These are phyloP conservation scores for Zelleria hepariella DNA, from an alignment of 2,888 invertebrate species.

Conservation along the genomic window DNA sequence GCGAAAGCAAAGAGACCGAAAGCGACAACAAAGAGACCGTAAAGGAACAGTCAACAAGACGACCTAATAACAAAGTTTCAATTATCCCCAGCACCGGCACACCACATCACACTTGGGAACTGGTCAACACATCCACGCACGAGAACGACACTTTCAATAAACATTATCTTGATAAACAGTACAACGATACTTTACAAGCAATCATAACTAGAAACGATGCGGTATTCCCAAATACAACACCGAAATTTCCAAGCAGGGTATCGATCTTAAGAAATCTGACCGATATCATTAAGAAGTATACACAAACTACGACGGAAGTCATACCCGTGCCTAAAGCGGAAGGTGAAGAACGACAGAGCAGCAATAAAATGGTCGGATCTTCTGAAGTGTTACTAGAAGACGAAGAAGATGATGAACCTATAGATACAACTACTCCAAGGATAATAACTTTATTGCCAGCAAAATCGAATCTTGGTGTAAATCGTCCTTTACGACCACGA, in stretches of 20 bases:
- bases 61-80: slow-evolving; percentile 62
- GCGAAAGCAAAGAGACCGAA: neutral
- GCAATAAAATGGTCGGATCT: slow-evolving; percentile 49
- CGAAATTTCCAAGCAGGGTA: slow-evolving; percentile 54
- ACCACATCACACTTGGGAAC: slow-evolving; percentile 70
- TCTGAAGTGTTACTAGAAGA: slow-evolving; percentile 62
- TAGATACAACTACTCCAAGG: slow-evolving; percentile 38
- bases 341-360: slow-evolving; percentile 34
- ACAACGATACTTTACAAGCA: slow-evolving; percentile 75
- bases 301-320: slow-evolving; percentile 47
- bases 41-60: slow-evolving; percentile 49
- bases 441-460: slow-evolving; percentile 79
- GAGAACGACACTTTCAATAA: slow-evolving; percentile 50
- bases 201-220: slow-evolving; percentile 73
- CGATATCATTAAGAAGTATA: slow-evolving; percentile 74
- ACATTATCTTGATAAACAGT: slow-evolving; percentile 66
- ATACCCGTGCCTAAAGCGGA: slow-evolving; percentile 23
- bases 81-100: slow-evolving; percentile 52
- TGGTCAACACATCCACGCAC: slow-evolving; percentile 67
- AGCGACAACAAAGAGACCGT: slow-evolving; percentile 2
- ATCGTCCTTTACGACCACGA: slow-evolving; percentile 77
- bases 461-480: slow-evolving; percentile 84
- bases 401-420: slow-evolving; percentile 24
- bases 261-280: slow-evolving; percentile 74
- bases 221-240: slow-evolving; percentile 53